phyloP scores from a whole-genome alignment of 2,113 vertebrate genomes.

The Fregetta grallaria region DNA sequence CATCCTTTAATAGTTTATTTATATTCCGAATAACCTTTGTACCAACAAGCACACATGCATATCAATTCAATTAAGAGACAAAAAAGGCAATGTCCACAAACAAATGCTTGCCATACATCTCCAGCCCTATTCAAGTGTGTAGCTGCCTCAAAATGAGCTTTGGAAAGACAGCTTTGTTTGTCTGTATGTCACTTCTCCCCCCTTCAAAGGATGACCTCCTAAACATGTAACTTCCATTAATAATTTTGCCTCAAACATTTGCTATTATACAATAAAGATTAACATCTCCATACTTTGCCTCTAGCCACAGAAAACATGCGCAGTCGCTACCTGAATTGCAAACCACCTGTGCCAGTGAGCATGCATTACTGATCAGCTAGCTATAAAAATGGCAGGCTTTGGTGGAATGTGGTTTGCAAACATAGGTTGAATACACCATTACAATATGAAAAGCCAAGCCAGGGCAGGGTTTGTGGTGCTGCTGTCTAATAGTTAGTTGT shows the following conservation, averaged over 20 bases:
- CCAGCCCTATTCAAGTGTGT: not conserved
- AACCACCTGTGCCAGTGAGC: not conserved
- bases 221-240: not conserved
- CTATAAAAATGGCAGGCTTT: not conserved
- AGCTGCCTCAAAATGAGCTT: not conserved
- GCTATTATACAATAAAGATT: not conserved
- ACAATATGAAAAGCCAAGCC: not conserved
- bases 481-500: slow-evolving; percentile 41
- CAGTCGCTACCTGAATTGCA: not conserved
- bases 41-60: not conserved
- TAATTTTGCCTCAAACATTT: not conserved
- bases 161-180: not conserved
- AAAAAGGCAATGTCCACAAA: not conserved
- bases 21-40: not conserved
- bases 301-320: fast-evolving
- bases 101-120: not conserved
- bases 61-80: not conserved
- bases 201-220: not conserved
- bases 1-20: not conserved
- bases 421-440: not conserved
- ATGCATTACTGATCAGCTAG: not conserved
- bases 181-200: not conserved
- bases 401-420: not conserved
- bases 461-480: not conserved
- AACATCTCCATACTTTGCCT: not conserved